Percentiles rank a stretch among this genome's conserved stretches.
phyloP scores from a whole-genome alignment of 2,888 invertebrate species.

The Amiota minor region DNA sequence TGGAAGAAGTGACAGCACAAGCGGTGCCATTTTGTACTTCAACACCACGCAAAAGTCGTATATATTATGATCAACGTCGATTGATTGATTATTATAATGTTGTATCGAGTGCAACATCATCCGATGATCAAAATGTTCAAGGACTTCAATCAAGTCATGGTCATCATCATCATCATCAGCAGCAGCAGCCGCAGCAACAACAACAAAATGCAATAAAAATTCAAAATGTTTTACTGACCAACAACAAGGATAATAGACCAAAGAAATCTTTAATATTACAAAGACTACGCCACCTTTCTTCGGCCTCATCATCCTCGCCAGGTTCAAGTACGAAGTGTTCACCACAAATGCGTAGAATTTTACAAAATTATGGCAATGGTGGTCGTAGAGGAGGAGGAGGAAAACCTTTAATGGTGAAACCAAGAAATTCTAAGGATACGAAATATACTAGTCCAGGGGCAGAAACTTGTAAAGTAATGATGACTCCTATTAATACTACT shows the following conservation, averaged over 20 bases:
- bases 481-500: too few relatives aligned
- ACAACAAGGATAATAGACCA: background rate
- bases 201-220: background rate
- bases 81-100: conserved; percentile 50
- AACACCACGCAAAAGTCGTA: conserved; percentile 69
- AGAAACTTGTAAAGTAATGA: background rate
- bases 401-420: background rate
- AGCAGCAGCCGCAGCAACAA: conserved; percentile 26
- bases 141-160: background rate
- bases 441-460: background rate
- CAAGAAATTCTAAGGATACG: background rate
- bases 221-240: background rate
- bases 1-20: background rate
- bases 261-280: background rate
- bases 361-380: conserved; percentile 28
- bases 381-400: conserved; percentile 31
- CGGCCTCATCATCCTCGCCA: background rate
- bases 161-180: conserved; percentile 7
- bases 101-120: conserved; percentile 22
- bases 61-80: conserved; percentile 59
- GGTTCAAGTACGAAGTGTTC: background rate
- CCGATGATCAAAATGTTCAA: conserved; percentile 18
- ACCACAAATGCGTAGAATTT: conserved; percentile 6
- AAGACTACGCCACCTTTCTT: background rate
- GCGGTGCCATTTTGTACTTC: conserved; percentile 60